Conservation (phyloP, 1,140 invertebrate genomes). For the Steinernema feltiae region DNA sequence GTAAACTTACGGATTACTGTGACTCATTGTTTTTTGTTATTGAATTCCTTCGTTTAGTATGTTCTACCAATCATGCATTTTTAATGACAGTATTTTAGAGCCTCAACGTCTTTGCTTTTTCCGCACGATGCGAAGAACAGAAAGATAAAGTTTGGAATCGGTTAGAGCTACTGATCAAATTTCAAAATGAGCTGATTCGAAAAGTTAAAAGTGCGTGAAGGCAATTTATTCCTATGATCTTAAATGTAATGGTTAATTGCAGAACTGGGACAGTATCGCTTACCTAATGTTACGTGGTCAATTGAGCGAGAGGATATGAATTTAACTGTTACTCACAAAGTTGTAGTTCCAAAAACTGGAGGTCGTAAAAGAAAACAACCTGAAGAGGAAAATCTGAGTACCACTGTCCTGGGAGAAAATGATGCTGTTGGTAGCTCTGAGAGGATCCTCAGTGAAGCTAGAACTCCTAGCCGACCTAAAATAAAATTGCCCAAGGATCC, state of each 20-base stretch:
- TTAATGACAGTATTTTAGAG: not conserved
- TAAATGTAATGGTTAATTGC: not conserved
- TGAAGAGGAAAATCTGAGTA: too few species aligned
- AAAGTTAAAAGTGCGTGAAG: not conserved
- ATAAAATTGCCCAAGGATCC: too few species aligned
- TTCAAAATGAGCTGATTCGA: not conserved
- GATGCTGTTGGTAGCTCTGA: too few species aligned
- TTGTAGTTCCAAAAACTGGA: too few species aligned
- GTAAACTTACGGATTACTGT: not conserved
- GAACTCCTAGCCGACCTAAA: too few species aligned
- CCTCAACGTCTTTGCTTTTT: not conserved
- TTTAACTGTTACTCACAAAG: too few species aligned
- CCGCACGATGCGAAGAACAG: not conserved
- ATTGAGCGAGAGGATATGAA: too few species aligned
- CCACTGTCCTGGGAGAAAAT: too few species aligned
- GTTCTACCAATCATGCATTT: not conserved
- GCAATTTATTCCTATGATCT: not conserved
- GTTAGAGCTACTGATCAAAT: not conserved
- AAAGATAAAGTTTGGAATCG: not conserved
- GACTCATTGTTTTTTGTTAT: not conserved
- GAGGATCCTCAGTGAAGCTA: too few species aligned
- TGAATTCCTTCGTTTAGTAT: not conserved
- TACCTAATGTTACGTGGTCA: too few species aligned
- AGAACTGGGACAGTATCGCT: not conserved
- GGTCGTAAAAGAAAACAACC: too few species aligned